Evolutionary conservation across 2,888 invertebrate species (phyloP), one percentile per base, ranked within the genome.

Genomic region (Mactromeris polynyma): DNA sequence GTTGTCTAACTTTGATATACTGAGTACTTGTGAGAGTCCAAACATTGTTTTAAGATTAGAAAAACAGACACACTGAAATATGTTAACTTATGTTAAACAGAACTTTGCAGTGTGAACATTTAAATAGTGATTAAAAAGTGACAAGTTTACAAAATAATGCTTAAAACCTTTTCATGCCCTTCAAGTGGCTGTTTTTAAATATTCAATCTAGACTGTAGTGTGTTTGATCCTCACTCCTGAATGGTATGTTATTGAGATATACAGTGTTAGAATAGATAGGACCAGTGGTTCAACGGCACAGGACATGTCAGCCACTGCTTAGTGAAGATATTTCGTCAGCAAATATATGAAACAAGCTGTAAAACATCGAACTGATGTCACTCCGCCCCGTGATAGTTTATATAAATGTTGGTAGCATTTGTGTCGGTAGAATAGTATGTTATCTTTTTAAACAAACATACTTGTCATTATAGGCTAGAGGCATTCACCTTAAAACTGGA

Each of bases 121-220:
- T 17, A 73, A 17, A 36, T 19, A 73, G 73, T 73, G 73, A 73
- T 73, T 73, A 73, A 73, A 17, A 73, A 73, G 33, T 73, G 73
- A 73, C 73, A 73, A 73, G 73, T 73, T 73, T 73, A 73, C 73
- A 73, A 73, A 73, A 33, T 73, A 73, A 36, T 73, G 73, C 73
- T 73, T 36, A 73, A 73, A 73, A 73, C n/a, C 58, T 64, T 64
- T 64, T 64, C 58, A 26, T 64, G 6, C 58, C 58, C n/a, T 26
- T 64, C 58, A 26, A 64, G 58, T 64, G 58, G 58, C 1, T 26
- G 58, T 64, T 64, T 64, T n/a, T 26, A 64, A 26, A 46, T 17
- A 11, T 46, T 46, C 46, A 46, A 46, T 46, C 46, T 14, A 11
- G 11, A 11, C 9, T 46, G 46, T 46, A 1, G 11, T 11, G 46